Evolutionary conservation across 30 jellyfish, hydroid and myxozoan species (phyloP), one percentile per base, ranked within the genome.

Genomic region (Hydractinia echinata): DNA sequence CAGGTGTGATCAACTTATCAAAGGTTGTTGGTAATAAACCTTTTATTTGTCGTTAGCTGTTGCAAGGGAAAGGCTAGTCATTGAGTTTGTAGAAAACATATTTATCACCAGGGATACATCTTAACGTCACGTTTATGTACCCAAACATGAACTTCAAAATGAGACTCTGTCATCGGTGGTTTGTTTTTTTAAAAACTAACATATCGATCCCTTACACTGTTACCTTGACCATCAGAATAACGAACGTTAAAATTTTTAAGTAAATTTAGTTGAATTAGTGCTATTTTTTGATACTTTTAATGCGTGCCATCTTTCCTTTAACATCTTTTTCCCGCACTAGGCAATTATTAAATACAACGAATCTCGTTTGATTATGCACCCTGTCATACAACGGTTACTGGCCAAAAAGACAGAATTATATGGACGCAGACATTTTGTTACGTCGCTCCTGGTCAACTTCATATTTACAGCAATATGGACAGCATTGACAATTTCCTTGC

Each of bases 301-400:
- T 11, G 19, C 18, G 0, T 58, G 69, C 18, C 19, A 11, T 13
- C 3, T 73, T 44, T 10, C 51, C n/a, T 21, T 52, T 30, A 30
- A 30, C 44, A 2, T 30, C 1, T 30, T 30, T 51, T 49, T 71
- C 5, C 54, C 67, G 16, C 64, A 55, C 8, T 69, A 91, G 98
- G 98, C 87, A 53, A 83, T 91, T 21, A 94, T 94, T 0, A 94
- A 89, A 62, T 88, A 94, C 67, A 82, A 93, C 10, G 99, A 94
- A 48, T 83, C 89, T 16, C 89, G 89, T 51, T 83, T 94, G n/a
- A 94, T 94, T 55, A 94, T 94, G 99, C 99, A 94, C 66, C 99
- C 99, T 8, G 99, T 95, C 51, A 88, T 94, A 5, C 95, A 95
- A 7, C 61, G 99, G 58, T 78, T 94, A 11, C 92, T 94, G 9